A percentile compares a stretch with the other conserved stretches of the same genome.
phyloP scores from a whole-genome alignment of 1,140 invertebrate genomes.

The Ylistrum balloti region DNA sequence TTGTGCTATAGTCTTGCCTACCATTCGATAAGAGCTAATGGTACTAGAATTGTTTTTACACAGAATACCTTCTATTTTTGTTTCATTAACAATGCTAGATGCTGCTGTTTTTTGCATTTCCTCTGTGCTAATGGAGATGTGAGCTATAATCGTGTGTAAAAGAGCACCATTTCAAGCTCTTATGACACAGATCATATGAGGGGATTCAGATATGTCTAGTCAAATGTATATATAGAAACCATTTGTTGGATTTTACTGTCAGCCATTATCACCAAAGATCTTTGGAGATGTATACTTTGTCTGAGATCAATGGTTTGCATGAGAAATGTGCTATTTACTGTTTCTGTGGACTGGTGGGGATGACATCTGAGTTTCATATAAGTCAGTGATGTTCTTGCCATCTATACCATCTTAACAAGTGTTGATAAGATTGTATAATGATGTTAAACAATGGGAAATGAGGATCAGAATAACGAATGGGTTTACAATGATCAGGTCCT shows the following conservation, averaged over 20 bases:
- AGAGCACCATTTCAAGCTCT: conserved; percentile 5
- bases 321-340: too few relatives aligned
- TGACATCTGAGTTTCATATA: not conserved
- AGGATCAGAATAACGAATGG: too few relatives aligned
- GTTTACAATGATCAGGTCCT: too few relatives aligned
- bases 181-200: not conserved
- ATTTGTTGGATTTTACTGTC: not conserved
- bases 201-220: not conserved
- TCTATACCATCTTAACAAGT: too few relatives aligned
- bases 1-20: not conserved
- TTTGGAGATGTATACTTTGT: not conserved
- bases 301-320: not conserved
- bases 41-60: not conserved
- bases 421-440: too few relatives aligned
- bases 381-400: not conserved
- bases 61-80: not conserved
- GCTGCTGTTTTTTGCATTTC: not conserved
- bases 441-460: too few relatives aligned
- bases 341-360: too few relatives aligned
- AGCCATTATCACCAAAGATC: not conserved
- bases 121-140: conserved; percentile 23
- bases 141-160: not conserved
- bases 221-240: not conserved
- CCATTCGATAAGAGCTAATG: not conserved
- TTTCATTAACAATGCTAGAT: not conserved